phyloP scores from a whole-genome alignment of 1,140 invertebrate species.

The Bombus confusus region DNA sequence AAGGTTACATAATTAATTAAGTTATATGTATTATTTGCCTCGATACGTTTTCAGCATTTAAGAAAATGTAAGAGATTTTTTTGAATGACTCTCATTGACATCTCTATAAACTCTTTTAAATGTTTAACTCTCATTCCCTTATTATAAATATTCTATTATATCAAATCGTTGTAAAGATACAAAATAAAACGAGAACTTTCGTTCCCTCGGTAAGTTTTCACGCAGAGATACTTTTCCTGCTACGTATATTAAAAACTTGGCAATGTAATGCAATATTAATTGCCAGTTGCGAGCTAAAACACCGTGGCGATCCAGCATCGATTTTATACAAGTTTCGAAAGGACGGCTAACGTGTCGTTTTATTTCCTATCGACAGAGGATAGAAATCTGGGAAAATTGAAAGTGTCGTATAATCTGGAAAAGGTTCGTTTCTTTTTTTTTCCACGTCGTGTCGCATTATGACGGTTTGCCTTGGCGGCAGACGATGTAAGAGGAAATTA shows the following conservation, averaged over 20 bases:
- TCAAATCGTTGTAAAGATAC: neutral
- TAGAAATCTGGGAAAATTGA: no score
- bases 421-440: neutral
- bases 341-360: neutral
- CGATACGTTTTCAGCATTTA: no score
- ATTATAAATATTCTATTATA: no score
- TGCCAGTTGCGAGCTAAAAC: neutral
- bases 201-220: neutral
- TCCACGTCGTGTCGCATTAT: no score
- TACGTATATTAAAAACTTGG: neutral
- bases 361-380: neutral
- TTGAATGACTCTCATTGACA: no score
- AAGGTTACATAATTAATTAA: neutral
- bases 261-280: neutral
- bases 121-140: no score
- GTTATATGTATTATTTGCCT: no score
- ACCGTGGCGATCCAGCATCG: neutral
- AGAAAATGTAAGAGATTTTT: no score
- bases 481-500: slow-evolving; percentile 2
- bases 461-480: neutral
- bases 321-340: slow-evolving; percentile 16
- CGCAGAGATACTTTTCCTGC: neutral
- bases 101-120: no score
- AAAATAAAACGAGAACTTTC: neutral
- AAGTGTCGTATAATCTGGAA: neutral